Base-by-base conservation (phyloP, 2,113 vertebrate species). In the Phaethon lepturus region DNA sequence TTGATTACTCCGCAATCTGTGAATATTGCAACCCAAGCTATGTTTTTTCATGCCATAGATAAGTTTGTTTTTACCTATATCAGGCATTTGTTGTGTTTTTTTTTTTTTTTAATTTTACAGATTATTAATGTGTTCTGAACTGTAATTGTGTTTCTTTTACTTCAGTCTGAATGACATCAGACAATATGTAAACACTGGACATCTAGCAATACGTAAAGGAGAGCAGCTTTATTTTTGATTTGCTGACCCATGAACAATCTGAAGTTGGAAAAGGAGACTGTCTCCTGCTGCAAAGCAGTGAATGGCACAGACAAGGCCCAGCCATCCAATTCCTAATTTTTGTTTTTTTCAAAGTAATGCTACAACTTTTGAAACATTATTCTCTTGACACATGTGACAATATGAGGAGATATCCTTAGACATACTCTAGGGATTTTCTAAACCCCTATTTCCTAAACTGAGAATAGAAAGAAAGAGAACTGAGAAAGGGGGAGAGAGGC, bases 11-110 rank as follows among this genome's bases (percentile, higher is more conserved):
- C 2, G 2, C 24, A 40, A 7, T 52, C 40, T 55, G 11, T 66
- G 14, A 80, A 23, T 72, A 31, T 28, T 72, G 33, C 26, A 16
- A 58, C 17, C 33, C 38, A 60, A 66, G 47, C 28, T 35, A 66
- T 58, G 2, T 59, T 24, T 73, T 86, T 69, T 66, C 77, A 62
- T 83, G 42, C 24, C 29, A 26, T 23, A n/a, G 9, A 7, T 56
- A 86, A 73, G 22, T 84, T 64, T 1, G 6, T 17, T 66, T 77
- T 60, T 3, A 53, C 17, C 45, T 75, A 55, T 29, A 63, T 68
- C 17, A 81, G 45, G 23, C 6, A 33, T 66, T 52, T 77, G 3
- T 44, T 81, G 5, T 17, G 15, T 1, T 1, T 2, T 1, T 5
- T 63, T 62, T 75, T 1, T 74, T 55, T 88, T 68, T 18, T 42